phyloP scores from a whole-genome alignment of 1,140 invertebrate species.

The Drosophila grimshawi region DNA sequence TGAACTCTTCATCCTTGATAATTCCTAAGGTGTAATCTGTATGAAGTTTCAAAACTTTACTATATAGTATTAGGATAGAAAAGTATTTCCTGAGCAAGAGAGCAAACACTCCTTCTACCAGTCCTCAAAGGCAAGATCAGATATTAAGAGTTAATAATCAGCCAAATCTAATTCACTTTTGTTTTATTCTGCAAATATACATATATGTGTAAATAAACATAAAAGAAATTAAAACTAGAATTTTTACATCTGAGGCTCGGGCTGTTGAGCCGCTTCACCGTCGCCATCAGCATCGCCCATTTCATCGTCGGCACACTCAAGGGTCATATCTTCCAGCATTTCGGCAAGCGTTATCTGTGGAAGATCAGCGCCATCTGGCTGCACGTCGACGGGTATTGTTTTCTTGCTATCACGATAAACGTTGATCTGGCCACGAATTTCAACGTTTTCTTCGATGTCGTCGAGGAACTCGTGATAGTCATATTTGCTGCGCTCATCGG shows the following conservation, averaged over 20 bases:
- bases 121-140: neutral
- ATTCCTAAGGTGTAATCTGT: too few relatives aligned
- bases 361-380: conserved; percentile 87
- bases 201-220: conserved; percentile 23
- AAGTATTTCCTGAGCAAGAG: neutral
- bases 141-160: neutral
- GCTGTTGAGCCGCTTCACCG: neutral
- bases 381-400: conserved; percentile 88
- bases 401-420: conserved; percentile 93
- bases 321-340: conserved; percentile 98
- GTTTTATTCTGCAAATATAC: conserved; percentile 4
- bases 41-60: too few relatives aligned
- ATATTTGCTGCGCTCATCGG: conserved; percentile 87
- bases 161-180: neutral
- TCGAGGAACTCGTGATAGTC: conserved; percentile 98
- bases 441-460: conserved; percentile 97
- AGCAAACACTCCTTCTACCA: neutral
- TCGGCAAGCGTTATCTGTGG: conserved; percentile 97
- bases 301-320: conserved; percentile 89
- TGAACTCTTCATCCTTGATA: too few relatives aligned
- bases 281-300: conserved; percentile 86
- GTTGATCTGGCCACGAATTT: conserved; percentile 95
- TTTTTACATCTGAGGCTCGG: conserved; percentile 54
- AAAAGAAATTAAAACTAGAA: conserved; percentile 27
- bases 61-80: neutral